Conservation (phyloP, 2,888 invertebrate genomes). For the Hirtodrosophila alboralis region DNA sequence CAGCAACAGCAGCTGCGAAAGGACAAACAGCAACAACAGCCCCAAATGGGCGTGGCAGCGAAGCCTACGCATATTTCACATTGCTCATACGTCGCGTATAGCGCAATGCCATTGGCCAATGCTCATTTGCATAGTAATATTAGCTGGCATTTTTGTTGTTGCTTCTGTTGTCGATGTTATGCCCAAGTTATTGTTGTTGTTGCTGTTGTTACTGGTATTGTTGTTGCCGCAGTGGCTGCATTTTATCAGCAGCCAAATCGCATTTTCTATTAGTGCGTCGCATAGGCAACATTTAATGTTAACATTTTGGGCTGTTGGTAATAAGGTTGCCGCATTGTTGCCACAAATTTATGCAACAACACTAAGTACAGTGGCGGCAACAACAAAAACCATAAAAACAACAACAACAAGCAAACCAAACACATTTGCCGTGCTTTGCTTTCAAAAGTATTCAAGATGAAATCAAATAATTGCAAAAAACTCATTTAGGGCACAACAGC, state of each 20-base stretch:
- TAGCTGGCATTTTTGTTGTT: conserved; percentile 50
- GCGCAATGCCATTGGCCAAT: conserved; percentile 58
- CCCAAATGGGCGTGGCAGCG: conserved; percentile 53
- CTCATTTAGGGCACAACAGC: conserved; percentile 74
- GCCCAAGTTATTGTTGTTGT: conserved; percentile 26
- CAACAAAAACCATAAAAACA: too few relatives aligned
- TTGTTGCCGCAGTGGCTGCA: conserved; percentile 39
- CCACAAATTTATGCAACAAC: conserved; percentile 52
- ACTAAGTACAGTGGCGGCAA: conserved; percentile 11
- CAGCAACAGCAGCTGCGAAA: conserved; percentile 20
- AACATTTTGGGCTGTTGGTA: conserved; percentile 64
- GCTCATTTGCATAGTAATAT: conserved; percentile 80
- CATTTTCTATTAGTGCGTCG: conserved; percentile 78
- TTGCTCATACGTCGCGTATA: conserved; percentile 69
- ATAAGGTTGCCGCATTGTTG: conserved; percentile 66
- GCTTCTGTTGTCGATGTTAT: conserved; percentile 24
- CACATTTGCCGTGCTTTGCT: conserved; percentile 45
- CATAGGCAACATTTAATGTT: conserved; percentile 73
- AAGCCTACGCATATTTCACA: conserved; percentile 58
- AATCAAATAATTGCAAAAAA: conserved; percentile 80
- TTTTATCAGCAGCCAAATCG: conserved; percentile 67
- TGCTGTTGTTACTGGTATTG: conserved; percentile 13
- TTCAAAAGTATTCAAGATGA: conserved; percentile 70
- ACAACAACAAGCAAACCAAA: conserved; percentile 35
- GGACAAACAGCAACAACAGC: conserved; percentile 22